Conservation (phyloP, 1,140 invertebrate species). For the Mycetomoellerius zeteki region DNA sequence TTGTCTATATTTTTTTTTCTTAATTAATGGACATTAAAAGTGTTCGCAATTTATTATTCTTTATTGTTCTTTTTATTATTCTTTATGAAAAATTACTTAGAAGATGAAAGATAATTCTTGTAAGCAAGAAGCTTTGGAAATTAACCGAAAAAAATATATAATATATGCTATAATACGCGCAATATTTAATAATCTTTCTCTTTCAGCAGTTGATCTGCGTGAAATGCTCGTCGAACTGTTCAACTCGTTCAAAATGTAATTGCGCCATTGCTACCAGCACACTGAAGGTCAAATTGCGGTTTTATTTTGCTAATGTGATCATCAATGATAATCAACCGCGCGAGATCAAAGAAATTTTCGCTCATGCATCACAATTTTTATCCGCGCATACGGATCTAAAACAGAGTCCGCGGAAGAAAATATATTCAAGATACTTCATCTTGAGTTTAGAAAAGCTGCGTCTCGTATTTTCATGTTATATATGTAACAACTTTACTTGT, state of each 20-base stretch:
- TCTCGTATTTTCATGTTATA: neutral
- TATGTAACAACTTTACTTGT: neutral
- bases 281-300: constrained; percentile 37
- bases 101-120: neutral
- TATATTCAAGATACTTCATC: constrained; percentile 5
- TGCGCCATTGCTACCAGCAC: neutral
- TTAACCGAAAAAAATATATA: neutral
- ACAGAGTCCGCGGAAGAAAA: neutral
- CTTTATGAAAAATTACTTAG: neutral
- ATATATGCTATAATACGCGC: neutral
- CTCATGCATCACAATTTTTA: constrained; percentile 12
- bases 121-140: neutral
- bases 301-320: constrained; percentile 49
- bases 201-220: constrained; percentile 18
- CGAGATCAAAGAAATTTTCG: constrained; percentile 30
- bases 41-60: constrained; percentile 6
- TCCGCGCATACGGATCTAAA: neutral
- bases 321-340: neutral
- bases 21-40: neutral
- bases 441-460: neutral
- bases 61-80: neutral
- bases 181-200: neutral
- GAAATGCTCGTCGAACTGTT: constrained; percentile 18
- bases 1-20: neutral
- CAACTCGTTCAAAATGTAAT: constrained; percentile 36